Conservation (phyloP, 2,797 vertebrate species). For the Thaleichthys pacificus region DNA sequence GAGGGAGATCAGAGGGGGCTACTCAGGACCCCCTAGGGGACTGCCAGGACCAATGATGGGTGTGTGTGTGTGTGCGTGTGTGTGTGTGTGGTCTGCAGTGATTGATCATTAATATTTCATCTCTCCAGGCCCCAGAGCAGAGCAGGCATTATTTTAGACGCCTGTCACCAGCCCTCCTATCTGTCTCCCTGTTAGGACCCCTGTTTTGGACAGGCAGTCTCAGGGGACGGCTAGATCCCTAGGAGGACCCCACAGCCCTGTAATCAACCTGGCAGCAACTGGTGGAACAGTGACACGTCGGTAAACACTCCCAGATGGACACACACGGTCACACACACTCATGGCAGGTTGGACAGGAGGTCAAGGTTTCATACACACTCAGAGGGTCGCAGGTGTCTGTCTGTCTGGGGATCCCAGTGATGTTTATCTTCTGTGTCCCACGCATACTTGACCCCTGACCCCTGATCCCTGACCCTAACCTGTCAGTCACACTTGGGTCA, state of each 20-base stretch:
- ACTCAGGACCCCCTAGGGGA: not conserved
- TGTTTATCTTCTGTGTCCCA: too few species aligned
- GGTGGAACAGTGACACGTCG: not conserved
- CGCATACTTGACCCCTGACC: too few species aligned
- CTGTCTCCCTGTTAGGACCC: not conserved
- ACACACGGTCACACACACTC: not conserved
- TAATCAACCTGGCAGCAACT: not conserved
- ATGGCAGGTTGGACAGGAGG: not conserved
- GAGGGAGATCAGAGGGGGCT: not conserved
- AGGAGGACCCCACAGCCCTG: not conserved
- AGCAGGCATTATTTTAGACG: not conserved
- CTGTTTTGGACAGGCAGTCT: not conserved
- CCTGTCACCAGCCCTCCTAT: not conserved
- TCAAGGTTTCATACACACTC: not conserved
- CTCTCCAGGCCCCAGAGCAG: not conserved
- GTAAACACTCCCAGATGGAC: not conserved
- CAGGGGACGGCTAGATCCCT: not conserved
- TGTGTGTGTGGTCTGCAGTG: constrained; percentile 1
- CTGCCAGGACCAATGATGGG: not conserved
- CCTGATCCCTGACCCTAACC: too few species aligned
- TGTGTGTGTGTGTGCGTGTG: not conserved
- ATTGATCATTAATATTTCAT: not conserved
- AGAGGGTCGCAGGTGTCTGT: not conserved
- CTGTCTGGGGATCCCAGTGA: not conserved
- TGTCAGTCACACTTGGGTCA: too few species aligned